Base-by-base conservation (phyloP, 2,888 invertebrate species). In the Vannuccia rotundouncinata region DNA sequence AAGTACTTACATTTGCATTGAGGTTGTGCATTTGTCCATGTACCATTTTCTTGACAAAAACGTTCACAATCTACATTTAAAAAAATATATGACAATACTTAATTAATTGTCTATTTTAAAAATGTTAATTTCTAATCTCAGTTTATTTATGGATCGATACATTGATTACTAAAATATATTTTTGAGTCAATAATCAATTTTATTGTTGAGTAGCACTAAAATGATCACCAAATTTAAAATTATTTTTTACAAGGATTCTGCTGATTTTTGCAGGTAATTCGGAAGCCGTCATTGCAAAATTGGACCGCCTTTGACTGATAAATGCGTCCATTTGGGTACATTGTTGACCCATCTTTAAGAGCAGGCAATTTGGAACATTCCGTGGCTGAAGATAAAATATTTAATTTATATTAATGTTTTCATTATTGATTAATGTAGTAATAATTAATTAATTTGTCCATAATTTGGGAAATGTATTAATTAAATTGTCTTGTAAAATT, bases 231-330 rank as follows among this genome's bases (percentile, higher is more conserved):
- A n/a, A n/a, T n/a, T n/a, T n/a, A n/a, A n/a, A n/a, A n/a, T n/a
- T n/a, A n/a, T n/a, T n/a, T n/a, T 17, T 45, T 45, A 45, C 45
- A 45, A 45, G 5, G 5, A 45, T 45, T 45, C 17, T 45, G 45
- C 17, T 45, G 45, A 17, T 45, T 45, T 45, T 45, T 17, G 45
- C 77, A 77, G 1, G 30, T 73, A 1, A 77, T 77, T 45, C 45
- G 30, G 45, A 77, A 77, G 17, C 77, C 77, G 45, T 77, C 77
- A 31, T 77, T 77, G 77, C 77, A 77, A 22, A 77, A 77, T n/a
- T 77, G 77, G 2, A 77, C 45, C n/a, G 77, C 77, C 22, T 31
- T 25, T 1, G 77, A 77, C 27, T 31, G 77, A 22, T 45, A 77
- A 1, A 31, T 77, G 77, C 2, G 1, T 17, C 45, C 45, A 27